Evolutionary conservation across 2,113 vertebrate species (phyloP), one percentile per base, ranked within the genome.

Genomic region (Labeo catla): DNA sequence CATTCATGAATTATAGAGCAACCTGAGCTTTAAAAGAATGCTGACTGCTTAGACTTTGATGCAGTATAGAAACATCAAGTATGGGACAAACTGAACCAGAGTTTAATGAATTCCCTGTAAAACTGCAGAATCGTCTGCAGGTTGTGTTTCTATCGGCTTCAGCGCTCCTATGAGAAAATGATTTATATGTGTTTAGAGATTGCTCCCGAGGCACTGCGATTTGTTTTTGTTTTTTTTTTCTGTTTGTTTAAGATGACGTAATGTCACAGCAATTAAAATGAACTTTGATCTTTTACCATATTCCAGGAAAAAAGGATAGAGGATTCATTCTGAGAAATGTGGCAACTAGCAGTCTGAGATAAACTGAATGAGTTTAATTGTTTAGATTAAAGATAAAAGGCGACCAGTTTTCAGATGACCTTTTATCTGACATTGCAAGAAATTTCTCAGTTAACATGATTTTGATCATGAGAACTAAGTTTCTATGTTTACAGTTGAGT

Each of bases 1-100:
- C 13, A 66, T 47, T 81, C 79, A 66, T 81, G 59, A 81, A 66
- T 81, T 81, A 81, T 81, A 65, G 13, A 81, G n/a, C 16, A 49
- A 65, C n/a, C 59, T 6, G n/a, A 81, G 59, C n/a, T 81, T 49
- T 81, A 66, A 45, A 65, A 81, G 79, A 81, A 49, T 49, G 79
- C 59, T 81, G 79, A 81, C n/a, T 9, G 63, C 21, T 28, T 81
- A 28, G 57, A 81, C 59, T 65, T 47, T 65, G n/a, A 81, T 81
- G 78, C 59, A 28, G 54, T 34, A 80, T 61, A 23, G 43, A 65
- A 43, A 81, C 78, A 49, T 81, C 59, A 65, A 63, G 34, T 13
- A 81, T 21, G 28, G 39, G 78, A 45, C 36, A 80, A 23, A 80
- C 21, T 12, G 54, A 80, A 81, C 6, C 78, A 16, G 21, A 80